Percentiles rank a stretch among this genome's conserved stretches.
These are phyloP conservation scores for Pseudorectes ferrugineus DNA, from an alignment of 2,113 vertebrate genomes.

Conservation along the genomic window DNA sequence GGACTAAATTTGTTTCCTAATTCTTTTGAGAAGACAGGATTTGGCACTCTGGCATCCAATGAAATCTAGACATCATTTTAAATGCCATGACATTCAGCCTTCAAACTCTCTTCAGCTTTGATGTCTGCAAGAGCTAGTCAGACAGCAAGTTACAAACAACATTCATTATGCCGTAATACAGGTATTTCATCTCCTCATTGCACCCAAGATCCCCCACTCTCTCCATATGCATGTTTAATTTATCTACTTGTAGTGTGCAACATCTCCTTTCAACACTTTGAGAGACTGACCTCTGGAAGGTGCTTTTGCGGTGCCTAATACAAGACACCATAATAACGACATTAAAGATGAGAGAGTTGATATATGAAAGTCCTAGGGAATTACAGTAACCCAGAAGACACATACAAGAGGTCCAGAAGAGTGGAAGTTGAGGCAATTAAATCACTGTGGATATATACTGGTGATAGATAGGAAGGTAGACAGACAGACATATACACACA, in stretches of 20 bases:
- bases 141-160: background rate
- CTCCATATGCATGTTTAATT: background rate
- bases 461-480: background rate
- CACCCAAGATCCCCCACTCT: background rate
- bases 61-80: background rate
- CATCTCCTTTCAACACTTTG: background rate
- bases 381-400: background rate
- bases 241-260: background rate
- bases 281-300: background rate
- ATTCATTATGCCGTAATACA: background rate
- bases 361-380: background rate
- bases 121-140: background rate
- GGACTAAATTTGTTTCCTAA: background rate
- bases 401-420: background rate
- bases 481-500: background rate
- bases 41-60: background rate
- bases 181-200: background rate
- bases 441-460: background rate
- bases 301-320: background rate
- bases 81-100: background rate
- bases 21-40: background rate
- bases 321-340: background rate
- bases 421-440: background rate
- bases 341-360: background rate
- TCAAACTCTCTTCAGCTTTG: background rate